Base-by-base conservation (phyloP, 2,797 vertebrate species). In the Cottoperca gobio region DNA sequence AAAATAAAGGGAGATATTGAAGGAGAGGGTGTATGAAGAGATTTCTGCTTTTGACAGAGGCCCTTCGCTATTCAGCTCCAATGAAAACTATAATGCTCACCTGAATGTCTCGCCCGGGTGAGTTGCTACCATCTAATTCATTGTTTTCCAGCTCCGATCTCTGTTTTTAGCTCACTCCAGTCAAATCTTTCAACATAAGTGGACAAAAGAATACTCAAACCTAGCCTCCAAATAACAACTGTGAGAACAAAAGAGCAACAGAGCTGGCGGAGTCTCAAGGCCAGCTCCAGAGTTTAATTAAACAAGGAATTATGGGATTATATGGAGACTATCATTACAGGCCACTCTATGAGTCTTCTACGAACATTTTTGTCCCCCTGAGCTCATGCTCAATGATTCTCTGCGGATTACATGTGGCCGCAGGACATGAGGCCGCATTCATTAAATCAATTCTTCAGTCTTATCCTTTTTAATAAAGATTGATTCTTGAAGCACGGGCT, bases 281-380 rank as follows among this genome's bases (percentile, higher is more conserved):
- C 93, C 92, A 89, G 92, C 94, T 92, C 94, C 83, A 87, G 92
- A 96, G 95, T 96, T 96, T 96, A 96, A 97, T 96, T 95, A 96
- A 96, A 96, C 95, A 96, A 95, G 95, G 95, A 96, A 96, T 96
- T 97, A 95, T 92, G 93, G 96, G 96, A 97, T 97, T 96, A 96
- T 94, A 95, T 90, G 91, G 94, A 94, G 94, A 90, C 90, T 95
- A 94, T 95, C 94, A 96, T 95, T 95, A 95, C 93, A 92, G 94
- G 88, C 94, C 94, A 95, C 95, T 96, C 94, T 88, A 94, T 82
- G 87, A 93, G 93, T 94, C 94, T 92, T 93, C 92, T 71, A 87
- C 87, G 88, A 93, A 93, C 90, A 92, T 94, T 94, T 94, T 92
- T 93, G 92, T 95, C 92, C 94, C 93, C 91, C 92, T 86, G 92